Conservation (phyloP, 2,113 vertebrate genomes). For the Etheostoma spectabile region DNA sequence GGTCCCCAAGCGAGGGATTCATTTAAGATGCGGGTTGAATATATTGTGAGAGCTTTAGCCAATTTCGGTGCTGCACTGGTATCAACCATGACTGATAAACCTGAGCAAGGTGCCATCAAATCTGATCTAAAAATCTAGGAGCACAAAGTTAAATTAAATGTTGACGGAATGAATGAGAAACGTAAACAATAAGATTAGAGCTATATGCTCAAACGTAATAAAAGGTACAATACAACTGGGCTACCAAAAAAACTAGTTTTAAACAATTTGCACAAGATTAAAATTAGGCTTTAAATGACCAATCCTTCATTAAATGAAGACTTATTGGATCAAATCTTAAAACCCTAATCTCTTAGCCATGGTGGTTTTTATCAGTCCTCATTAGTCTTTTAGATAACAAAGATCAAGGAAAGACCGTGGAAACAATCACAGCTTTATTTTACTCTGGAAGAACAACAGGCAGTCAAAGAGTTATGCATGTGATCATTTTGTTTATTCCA, state of each 20-base stretch:
- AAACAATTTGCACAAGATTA: not conserved
- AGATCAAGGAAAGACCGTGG: not conserved
- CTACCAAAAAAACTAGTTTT: not conserved
- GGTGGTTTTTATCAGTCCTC: constrained; percentile 2
- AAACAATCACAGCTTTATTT: constrained; percentile 9
- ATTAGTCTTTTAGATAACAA: constrained; percentile 18
- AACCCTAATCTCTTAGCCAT: not conserved
- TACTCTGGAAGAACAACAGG: constrained; percentile 16
- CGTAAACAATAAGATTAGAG: not conserved
- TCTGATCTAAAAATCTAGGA: constrained; percentile 2
- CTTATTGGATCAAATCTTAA: constrained; percentile 15
- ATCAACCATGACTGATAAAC: constrained; percentile 49
- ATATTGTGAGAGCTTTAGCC: constrained; percentile 57
- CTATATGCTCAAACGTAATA: not conserved
- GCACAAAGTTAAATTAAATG: constrained; percentile 11
- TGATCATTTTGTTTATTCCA: constrained; percentile 8
- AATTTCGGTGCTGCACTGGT: constrained; percentile 40
- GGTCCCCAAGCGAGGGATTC: constrained; percentile 47
- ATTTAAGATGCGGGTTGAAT: constrained; percentile 57
- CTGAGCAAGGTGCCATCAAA: constrained; percentile 44
- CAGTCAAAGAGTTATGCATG: constrained; percentile 4
- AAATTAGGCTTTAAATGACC: constrained; percentile 13
- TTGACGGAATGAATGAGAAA: not conserved
- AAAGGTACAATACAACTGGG: not conserved
- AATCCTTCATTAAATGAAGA: not conserved